Evolutionary conservation across 2,113 vertebrate species (phyloP), one percentile per base, ranked within the genome.

Genomic region (Alosa alosa): DNA sequence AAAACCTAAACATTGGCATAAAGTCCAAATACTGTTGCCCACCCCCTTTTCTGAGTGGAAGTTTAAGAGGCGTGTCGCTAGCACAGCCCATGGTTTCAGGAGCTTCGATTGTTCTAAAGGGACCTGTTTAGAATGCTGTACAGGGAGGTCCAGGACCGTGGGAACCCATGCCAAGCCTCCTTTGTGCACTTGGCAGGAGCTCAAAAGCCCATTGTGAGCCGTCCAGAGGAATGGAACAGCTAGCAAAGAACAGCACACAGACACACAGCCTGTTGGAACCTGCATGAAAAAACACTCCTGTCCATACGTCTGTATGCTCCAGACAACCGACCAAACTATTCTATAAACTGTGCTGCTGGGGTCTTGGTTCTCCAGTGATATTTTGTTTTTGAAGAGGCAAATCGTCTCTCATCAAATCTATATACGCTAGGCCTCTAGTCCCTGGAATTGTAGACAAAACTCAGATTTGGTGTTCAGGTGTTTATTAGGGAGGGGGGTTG

Each of bases 101-200:
- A 39, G 72, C 39, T 85, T 64, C 10, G 3, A 49, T 82, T 86
- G 85, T 60, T 86, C 60, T 78, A 10, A 11, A n/a, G 72, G 72
- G 13, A 25, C 47, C 22, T 55, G 50, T 87, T 78, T 90, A 78
- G 45, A 41, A 87, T 87, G 83, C 89, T 86, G 87, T 45, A 1
- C 82, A n/a, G 64, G 49, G 45, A 85, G 50, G 45, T 60, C 17
- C 9, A 78, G 18, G 57, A 57, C 45, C 72, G 55, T 75, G 45
- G 3, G 22, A 57, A 86, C 52, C 31, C 10, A 25, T 78, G 72
- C 72, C 72, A 78, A 13, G 72, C 78, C 86, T 72, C 72, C 52
- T 78, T 86, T 82, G 86, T 84, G 47, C 50, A 44, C 18, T 55
- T 87, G 83, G 84, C 81, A 36, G 39, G 64, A 39, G 84, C 81